Percentiles rank a stretch among this genome's conserved stretches.
Evolutionary conservation across 1,140 invertebrate genomes (phyloP).

Genomic region (Drosophila nigromelanica): DNA sequence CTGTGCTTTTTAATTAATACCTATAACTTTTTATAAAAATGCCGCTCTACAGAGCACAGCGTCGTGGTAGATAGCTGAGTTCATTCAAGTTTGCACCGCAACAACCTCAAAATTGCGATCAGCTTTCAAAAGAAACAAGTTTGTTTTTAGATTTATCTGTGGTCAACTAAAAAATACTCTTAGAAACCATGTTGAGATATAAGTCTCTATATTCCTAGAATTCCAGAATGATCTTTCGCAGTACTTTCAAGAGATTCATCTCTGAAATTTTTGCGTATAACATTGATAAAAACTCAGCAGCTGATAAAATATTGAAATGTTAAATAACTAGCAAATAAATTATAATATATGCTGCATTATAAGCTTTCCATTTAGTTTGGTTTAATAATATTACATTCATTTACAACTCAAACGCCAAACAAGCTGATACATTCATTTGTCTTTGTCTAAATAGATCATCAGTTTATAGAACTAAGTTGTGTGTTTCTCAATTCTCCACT

Average conservation of each 20-base stretch:
- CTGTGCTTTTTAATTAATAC: conserved; percentile 14
- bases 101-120: conserved; percentile 34
- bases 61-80: conserved; percentile 1
- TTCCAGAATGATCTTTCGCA: conserved; percentile 4
- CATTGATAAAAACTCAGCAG: conserved; percentile 41
- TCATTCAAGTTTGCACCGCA: conserved; percentile 20
- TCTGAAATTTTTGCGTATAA: conserved; percentile 3
- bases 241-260: neutral
- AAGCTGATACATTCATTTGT: conserved; percentile 4
- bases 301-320: conserved; percentile 68
- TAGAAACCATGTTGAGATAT: neutral
- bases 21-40: conserved; percentile 1
- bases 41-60: conserved; percentile 11
- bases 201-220: neutral
- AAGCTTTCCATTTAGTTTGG: too few relatives aligned
- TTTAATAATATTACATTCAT: neutral
- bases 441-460: conserved; percentile 7
- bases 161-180: neutral
- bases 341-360: too few relatives aligned
- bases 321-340: conserved; percentile 8
- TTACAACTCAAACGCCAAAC: neutral
- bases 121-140: conserved; percentile 20
- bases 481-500: conserved; percentile 20
- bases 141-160: neutral
- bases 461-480: neutral